Evolutionary conservation across 2,888 invertebrate genomes (phyloP).

Genomic region (Euzophera pinguis): DNA sequence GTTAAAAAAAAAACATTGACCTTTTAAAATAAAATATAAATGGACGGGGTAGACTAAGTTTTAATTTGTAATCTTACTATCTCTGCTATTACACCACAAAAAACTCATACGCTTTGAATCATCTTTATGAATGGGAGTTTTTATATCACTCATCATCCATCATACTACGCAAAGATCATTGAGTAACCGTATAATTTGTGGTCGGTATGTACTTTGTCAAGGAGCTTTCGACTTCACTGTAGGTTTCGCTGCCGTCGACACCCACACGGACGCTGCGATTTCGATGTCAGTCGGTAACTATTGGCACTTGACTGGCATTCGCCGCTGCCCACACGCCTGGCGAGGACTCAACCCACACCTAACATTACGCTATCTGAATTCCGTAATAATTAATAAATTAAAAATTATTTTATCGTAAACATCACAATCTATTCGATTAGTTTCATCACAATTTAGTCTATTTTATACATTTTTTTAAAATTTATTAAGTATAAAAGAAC

Average conservation of each 20-base stretch:
- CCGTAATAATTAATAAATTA: no score
- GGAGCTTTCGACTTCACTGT: conserved; percentile 42
- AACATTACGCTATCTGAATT: conserved; percentile 31
- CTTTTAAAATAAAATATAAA: no score
- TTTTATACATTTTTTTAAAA: no score
- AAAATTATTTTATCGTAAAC: no score
- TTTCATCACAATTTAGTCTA: no score
- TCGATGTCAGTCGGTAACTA: conserved; percentile 45
- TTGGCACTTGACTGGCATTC: conserved; percentile 37
- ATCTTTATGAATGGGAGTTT: conserved; percentile 35
- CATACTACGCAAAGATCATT: conserved; percentile 37
- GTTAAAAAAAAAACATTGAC: no score
- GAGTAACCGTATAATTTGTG: conserved; percentile 44
- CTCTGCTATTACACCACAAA: no score
- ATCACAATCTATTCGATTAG: no score
- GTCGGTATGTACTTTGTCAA: conserved; percentile 42
- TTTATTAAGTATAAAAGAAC: no score
- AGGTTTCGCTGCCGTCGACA: conserved; percentile 44
- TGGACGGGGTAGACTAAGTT: no score
- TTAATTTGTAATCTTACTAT: no score
- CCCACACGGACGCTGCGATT: conserved; percentile 51
- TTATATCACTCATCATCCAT: conserved; percentile 31
- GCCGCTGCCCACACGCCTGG: conserved; percentile 51
- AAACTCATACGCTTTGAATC: background rate
- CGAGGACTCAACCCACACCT: conserved; percentile 60